Evolutionary conservation across 2,888 invertebrate species (phyloP).

Genomic region (Orthonychiurus folsomi): DNA sequence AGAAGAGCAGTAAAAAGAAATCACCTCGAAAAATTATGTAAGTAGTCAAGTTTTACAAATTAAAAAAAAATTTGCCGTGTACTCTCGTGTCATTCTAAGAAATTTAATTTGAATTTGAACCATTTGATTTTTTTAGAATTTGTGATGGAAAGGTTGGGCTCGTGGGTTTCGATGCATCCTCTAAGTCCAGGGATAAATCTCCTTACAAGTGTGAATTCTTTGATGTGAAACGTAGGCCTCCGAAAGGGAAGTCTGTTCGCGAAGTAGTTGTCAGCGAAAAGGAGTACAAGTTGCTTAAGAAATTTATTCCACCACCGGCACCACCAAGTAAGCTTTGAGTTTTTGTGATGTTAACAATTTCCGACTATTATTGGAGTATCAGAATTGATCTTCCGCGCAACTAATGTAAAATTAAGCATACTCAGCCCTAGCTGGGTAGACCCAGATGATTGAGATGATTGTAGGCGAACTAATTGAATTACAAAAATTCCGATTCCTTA

Average conservation of each 20-base stretch:
- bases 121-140: not conserved
- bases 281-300: not conserved
- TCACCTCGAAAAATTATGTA: not conserved
- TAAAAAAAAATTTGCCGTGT: too few species aligned
- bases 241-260: not conserved
- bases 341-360: too few species aligned
- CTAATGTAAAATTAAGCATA: too few species aligned
- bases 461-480: too few species aligned
- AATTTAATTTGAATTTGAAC: not conserved
- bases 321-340: too few species aligned
- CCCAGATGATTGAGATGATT: too few species aligned
- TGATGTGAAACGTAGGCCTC: not conserved
- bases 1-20: not conserved
- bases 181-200: not conserved
- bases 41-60: too few species aligned
- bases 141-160: not conserved
- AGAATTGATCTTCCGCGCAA: too few species aligned
- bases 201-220: not conserved
- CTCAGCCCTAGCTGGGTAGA: too few species aligned
- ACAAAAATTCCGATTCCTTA: too few species aligned
- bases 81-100: too few species aligned
- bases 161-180: not conserved
- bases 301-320: not conserved
- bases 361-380: too few species aligned
- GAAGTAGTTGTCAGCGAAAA: not conserved